Base-by-base conservation (phyloP, 2,113 vertebrate genomes). In the Balaenoptera acutorostrata region DNA sequence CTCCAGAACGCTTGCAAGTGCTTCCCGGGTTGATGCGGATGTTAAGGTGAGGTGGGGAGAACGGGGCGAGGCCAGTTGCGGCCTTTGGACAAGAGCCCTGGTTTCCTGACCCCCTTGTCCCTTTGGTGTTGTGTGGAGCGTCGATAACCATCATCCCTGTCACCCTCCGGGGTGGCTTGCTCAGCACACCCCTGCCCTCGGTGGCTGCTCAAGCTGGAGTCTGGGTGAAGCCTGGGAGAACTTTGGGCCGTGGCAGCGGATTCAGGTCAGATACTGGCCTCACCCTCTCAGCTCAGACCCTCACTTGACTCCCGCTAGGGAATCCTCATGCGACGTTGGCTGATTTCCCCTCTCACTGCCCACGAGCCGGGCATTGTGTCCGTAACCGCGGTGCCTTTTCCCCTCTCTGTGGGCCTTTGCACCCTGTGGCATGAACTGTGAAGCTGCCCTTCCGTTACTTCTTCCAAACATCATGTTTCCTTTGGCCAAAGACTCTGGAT, bases 121-220 rank as follows among this genome's bases (percentile, higher is more conserved):
- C 0, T 33, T 63, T 3, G 20, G n/a, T 15, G 9, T 41, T 6
- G 0, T 3, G 1, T 5, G 12, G 36, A 10, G 57, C 49, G 6
- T 94, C 71, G 57, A 59, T 88, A 81, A 4, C 14, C 80, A 3
- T 93, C 78, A 64, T 75, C 55, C 39, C 2, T 69, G 8, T 10
- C 14, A 36, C 11, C 36, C 1, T 81, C 18, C 7, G 7, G 55
- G 81, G 46, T 1, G 0, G 21, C 94, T 11, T 85, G 46, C 36
- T 88, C 21, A 80, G 59, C 80, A 69, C 4, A 14, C 69, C 87
- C 29, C 52, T 80, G 88, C 66, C 61, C n/a, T 31, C 6, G 2
- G 10, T 20, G 74, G 31, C 61, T 49, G 41, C 74, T 44, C 9
- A 1, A 6, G 18, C 41, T 49, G 4, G 4, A 64, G 21, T 68